phyloP scores from a whole-genome alignment of 92 coral and sea anemone genomes.

The Palythoa grandis region DNA sequence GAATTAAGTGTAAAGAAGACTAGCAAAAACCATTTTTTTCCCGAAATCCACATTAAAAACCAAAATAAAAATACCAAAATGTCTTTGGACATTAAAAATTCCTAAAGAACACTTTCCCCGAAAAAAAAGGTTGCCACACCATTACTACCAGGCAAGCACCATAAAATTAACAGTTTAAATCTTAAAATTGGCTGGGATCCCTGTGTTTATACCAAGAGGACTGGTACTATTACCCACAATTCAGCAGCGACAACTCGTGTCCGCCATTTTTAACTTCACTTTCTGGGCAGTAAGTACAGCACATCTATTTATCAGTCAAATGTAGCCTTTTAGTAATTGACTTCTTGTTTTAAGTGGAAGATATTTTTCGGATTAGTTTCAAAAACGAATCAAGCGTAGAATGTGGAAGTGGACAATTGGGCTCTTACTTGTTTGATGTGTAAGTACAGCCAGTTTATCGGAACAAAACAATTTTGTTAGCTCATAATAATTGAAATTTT shows the following conservation, averaged over 20 bases:
- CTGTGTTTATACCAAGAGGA: slow-evolving; percentile 10
- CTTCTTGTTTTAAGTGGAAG: background rate
- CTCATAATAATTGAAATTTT: slow-evolving; percentile 1
- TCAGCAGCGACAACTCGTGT: slow-evolving; percentile 9
- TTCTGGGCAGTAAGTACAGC: slow-evolving; percentile 5
- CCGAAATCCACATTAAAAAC: background rate
- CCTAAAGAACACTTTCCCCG: slow-evolving; percentile 1
- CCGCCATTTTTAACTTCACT: slow-evolving; percentile 13
- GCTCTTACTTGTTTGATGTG: background rate
- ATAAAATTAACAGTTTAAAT: background rate
- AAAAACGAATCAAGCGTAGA: background rate
- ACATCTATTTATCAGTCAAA: slow-evolving; percentile 2
- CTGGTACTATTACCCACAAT: slow-evolving; percentile 8
- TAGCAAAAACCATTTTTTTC: background rate
- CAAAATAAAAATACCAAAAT: background rate
- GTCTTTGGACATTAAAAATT: background rate
- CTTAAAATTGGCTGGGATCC: slow-evolving; percentile 13
- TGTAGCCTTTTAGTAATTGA: background rate
- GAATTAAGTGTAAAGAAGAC: background rate
- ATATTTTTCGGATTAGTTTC: background rate
- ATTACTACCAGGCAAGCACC: background rate
- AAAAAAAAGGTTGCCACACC: background rate
- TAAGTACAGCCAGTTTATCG: background rate
- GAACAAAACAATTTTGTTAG: background rate
- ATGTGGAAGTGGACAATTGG: background rate